Base-by-base conservation (phyloP, 2,888 invertebrate genomes). In the Troides oblongomaculatus region DNA sequence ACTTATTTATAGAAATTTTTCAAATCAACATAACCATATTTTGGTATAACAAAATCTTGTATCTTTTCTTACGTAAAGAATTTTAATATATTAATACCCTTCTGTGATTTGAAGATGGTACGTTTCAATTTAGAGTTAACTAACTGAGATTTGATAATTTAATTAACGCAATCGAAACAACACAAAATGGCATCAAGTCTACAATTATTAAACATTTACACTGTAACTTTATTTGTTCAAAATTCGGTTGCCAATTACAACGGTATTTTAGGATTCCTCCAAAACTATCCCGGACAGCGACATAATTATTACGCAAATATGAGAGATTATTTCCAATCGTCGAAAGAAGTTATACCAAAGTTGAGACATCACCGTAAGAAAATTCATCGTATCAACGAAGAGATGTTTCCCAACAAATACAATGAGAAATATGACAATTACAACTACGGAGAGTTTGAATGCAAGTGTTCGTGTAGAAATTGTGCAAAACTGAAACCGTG, bases 391-490 rank as follows among this genome's bases (percentile, higher is more conserved):
- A 67, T 36, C 25, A 46, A 43, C 39, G 64, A 64, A 56, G 63
- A 66, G 3, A 67, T 36, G 23, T 30, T 63, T 17, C 21, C 14
- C 25, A 63, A 25, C 8, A 58, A 59, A 14, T 30, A 18, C n/a
- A n/a, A 58, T 43, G n/a, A 1, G 21, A 59, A 50, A 17, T 23
- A 59, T 30, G 53, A 36, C 25, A 39, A 59, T 46, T 53, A 65
- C 46, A 61, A 53, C n/a, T 53, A 53, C n/a, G 53, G 23, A 43
- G 43, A 56, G 0, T 59, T 59, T 23, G 25, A 62, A 8, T 73
- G 73, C 60, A 66, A 66, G 21, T 74, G 74, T 25, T 69, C 70
- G 1, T 74, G 74, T 56, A 58, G 25, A 17, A 69, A 62, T 23
- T 74, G 74, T 62, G 71, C 57, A 0, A 53, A 69, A 21, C 70